Percentiles rank a stretch among this genome's conserved stretches.
Evolutionary conservation across 2,888 invertebrate species (phyloP).

Genomic region (Drosophila cognata): DNA sequence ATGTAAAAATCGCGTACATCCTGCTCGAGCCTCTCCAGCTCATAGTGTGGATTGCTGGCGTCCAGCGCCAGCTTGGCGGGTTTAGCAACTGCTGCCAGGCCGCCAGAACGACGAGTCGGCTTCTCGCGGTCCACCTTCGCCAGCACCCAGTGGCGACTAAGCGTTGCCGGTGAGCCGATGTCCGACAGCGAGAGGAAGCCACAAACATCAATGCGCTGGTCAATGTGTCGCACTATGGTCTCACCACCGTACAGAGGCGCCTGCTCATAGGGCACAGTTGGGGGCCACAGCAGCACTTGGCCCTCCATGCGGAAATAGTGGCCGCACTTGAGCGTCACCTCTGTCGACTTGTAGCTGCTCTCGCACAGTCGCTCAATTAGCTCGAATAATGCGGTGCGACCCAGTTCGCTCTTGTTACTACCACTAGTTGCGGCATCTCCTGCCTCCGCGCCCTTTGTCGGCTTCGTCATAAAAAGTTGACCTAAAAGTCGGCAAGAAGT

Average conservation of each 20-base stretch:
- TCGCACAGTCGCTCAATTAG: constrained; percentile 90
- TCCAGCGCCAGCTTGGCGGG: constrained; percentile 64
- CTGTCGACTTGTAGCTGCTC: constrained; percentile 90
- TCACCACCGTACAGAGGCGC: constrained; percentile 40
- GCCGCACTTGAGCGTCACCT: constrained; percentile 90
- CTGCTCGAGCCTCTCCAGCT: constrained; percentile 83
- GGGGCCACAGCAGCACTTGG: constrained; percentile 90
- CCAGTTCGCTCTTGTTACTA: constrained; percentile 82
- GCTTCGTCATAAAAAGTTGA: constrained; percentile 77
- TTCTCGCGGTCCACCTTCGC: constrained; percentile 88
- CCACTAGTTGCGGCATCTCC: constrained; percentile 6
- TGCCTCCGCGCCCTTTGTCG: constrained; percentile 52
- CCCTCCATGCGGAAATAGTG: constrained; percentile 88
- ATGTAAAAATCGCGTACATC: constrained; percentile 84
- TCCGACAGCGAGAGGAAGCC: constrained; percentile 96
- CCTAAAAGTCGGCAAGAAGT: constrained; percentile 50
- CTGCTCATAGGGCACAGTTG: constrained; percentile 86
- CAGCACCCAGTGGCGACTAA: constrained; percentile 95
- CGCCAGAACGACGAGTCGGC: constrained; percentile 83
- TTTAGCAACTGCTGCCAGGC: constrained; percentile 83
- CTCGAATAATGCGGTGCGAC: constrained; percentile 81
- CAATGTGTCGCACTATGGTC: constrained; percentile 83
- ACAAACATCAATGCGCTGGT: constrained; percentile 91
- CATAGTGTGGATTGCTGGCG: constrained; percentile 74
- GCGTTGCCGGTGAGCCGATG: constrained; percentile 95